A percentile compares a stretch with the other conserved stretches of the same genome.
Conservation (phyloP, 2,888 invertebrate genomes). For the Boloria selene region DNA sequence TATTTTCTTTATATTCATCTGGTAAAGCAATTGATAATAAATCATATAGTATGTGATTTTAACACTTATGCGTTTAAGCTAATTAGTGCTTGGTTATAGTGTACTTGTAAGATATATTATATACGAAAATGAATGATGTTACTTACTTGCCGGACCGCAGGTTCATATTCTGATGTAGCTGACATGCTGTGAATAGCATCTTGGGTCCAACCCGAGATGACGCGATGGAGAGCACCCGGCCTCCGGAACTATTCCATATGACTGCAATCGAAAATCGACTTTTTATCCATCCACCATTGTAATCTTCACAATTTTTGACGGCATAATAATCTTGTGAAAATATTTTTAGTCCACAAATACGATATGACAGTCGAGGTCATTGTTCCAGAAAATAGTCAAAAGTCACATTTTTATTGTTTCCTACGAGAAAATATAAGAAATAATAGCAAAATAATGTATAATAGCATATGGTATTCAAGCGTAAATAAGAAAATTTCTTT, state of each 20-base stretch:
- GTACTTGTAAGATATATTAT: conserved; percentile 12
- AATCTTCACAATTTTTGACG: conserved; percentile 59
- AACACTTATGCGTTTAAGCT: neutral
- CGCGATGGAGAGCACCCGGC: conserved; percentile 73
- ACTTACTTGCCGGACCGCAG: conserved; percentile 81
- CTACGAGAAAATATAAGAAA: conserved; percentile 67
- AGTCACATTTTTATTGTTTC: conserved; percentile 63
- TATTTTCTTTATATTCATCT: too few species aligned
- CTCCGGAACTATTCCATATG: conserved; percentile 75
- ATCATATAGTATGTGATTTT: too few species aligned
- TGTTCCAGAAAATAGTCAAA: conserved; percentile 71
- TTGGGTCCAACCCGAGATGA: conserved; percentile 81
- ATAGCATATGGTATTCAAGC: conserved; percentile 45
- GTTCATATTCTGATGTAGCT: conserved; percentile 78
- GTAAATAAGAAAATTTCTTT: conserved; percentile 62
- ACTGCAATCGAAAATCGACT: conserved; percentile 78
- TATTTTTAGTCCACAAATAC: conserved; percentile 76
- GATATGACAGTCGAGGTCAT: conserved; percentile 77
- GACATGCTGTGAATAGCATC: conserved; percentile 82
- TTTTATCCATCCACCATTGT: conserved; percentile 69
- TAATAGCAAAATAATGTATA: conserved; percentile 55
- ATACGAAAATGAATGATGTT: conserved; percentile 34
- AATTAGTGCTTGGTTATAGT: neutral
- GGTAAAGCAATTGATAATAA: too few species aligned
- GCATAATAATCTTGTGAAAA: conserved; percentile 71